Conservation (phyloP, 2,113 vertebrate species). For the Meleagris gallopavo region DNA sequence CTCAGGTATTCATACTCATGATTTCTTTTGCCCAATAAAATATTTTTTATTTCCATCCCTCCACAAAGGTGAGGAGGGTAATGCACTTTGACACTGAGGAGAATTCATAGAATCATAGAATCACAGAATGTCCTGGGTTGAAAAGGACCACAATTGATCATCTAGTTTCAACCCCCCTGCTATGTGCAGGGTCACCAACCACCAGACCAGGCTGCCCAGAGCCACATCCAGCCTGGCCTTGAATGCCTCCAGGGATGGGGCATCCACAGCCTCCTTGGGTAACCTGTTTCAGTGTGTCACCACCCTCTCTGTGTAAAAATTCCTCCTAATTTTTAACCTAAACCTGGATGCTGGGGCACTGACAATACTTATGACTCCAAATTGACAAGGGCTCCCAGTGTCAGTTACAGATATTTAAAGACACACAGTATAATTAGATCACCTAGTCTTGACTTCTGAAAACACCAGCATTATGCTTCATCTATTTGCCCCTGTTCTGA, state of each 20-base stretch:
- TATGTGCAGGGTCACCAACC: too few relatives aligned
- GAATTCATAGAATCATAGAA: neutral
- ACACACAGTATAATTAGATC: neutral
- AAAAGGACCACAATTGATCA: too few relatives aligned
- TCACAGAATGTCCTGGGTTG: too few relatives aligned
- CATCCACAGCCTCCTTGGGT: too few relatives aligned
- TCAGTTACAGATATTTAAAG: neutral
- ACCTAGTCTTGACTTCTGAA: neutral
- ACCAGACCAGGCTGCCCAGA: too few relatives aligned
- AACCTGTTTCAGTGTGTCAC: too few relatives aligned
- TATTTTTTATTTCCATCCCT: too few relatives aligned
- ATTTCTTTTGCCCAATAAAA: neutral
- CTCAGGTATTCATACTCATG: neutral
- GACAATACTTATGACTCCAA: neutral
- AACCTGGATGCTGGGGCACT: neutral
- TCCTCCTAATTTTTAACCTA: too few relatives aligned
- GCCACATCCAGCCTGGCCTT: too few relatives aligned
- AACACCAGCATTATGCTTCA: neutral
- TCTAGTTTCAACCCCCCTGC: too few relatives aligned
- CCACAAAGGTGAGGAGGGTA: rapidly evolving
- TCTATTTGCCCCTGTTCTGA: neutral
- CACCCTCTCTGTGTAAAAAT: too few relatives aligned
- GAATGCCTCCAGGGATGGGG: too few relatives aligned
- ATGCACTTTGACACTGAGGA: neutral
- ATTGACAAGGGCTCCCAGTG: neutral